phyloP scores from a whole-genome alignment of 2,797 vertebrate species.

The Sciurus carolinensis region DNA sequence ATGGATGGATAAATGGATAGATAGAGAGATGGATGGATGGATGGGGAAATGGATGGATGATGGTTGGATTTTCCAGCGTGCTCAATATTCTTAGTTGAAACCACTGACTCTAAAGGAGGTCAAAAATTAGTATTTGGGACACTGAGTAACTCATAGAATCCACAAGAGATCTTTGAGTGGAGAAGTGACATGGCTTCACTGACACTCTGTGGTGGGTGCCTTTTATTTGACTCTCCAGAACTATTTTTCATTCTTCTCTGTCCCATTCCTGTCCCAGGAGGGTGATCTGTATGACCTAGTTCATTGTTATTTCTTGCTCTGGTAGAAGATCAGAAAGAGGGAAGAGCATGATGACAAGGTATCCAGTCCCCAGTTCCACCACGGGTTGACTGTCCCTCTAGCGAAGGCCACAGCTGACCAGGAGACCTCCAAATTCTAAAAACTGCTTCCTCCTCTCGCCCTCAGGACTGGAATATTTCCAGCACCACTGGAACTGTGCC shows the following conservation, averaged over 20 bases:
- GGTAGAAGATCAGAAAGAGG: slow-evolving; percentile 66
- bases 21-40: no score
- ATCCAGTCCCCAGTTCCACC: not conserved
- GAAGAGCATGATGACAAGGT: slow-evolving; percentile 40
- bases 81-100: not conserved
- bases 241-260: not conserved
- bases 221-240: not conserved
- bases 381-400: slow-evolving; percentile 13
- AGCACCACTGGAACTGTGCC: not conserved
- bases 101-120: not conserved
- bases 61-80: not conserved
- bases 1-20: no score
- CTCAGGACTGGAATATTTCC: not conserved
- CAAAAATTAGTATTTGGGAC: not conserved
- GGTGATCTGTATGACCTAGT: not conserved
- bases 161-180: not conserved
- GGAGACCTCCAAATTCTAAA: not conserved
- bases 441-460: not conserved
- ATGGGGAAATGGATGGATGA: no score
- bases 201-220: fast-evolving
- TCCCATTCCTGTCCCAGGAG: not conserved
- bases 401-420: slow-evolving; percentile 13
- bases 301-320: not conserved
- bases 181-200: not conserved
- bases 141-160: not conserved